Evolutionary conservation across 2,113 vertebrate genomes (phyloP), one percentile per base, ranked within the genome.

Genomic region (Spilogale gracilis): DNA sequence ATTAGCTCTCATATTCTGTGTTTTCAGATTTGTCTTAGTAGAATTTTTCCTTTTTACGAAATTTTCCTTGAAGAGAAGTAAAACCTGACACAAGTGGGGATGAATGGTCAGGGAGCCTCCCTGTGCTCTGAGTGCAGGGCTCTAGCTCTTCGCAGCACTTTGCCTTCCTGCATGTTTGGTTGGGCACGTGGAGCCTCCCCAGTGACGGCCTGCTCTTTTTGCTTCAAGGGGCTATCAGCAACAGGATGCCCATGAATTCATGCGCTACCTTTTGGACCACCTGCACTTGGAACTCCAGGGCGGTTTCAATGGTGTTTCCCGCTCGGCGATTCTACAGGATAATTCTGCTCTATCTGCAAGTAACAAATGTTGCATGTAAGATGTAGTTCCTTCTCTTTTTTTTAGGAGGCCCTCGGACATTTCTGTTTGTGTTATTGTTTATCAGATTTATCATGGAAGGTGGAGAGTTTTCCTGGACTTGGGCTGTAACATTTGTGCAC

Each of bases 221-320:
- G 69, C 21, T 98, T 96, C n/a, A 95, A 99, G 99, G 98, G 99
- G 99, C 7, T 99, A 99, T 97, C 99, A 99, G 98, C 99, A 99
- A 96, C 99, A 99, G 98, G 99, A 99, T 43, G 99, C 99, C 89
- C 99, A 99, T 0, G 99, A 99, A 97, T 99, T 99, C 98, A 99
- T 99, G 99, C 99, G 99, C 18, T 99, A 99, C 98, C 99, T 99
- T 90, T 96, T 99, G 98, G 99, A 99, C 98, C 99, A 99, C 92
- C 99, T 99, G n/a, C 99, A 99, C 98, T 97, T 99, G 98, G 99
- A 99, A 98, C 99, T 99, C 13, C 99, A 99, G 97, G 99, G 99
- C 8, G 99, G 99, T 89, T 99, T 99, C 98, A 99, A 99, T 0
- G 99, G 99, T 6, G 98, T 99, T 30, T 98, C 99, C n/a, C 98